Conservation (phyloP, 2,113 vertebrate species). For the Sceloporus tristichus region DNA sequence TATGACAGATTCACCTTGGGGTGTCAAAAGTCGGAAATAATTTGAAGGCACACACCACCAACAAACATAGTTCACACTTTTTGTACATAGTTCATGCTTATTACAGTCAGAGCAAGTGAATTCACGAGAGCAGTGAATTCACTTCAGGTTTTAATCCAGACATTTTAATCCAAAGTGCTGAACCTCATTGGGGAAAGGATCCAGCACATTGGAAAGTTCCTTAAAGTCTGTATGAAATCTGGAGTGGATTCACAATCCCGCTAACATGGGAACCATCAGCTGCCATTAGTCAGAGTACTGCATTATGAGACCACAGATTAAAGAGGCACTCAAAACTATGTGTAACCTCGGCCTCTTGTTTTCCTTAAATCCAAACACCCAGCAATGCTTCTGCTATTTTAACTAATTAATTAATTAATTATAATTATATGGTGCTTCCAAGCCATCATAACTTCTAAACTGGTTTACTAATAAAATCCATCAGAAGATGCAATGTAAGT, state of each 20-base stretch:
- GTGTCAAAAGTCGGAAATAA: no score
- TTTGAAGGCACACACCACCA: no score
- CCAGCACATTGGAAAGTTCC: no score
- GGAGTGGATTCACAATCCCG: no score
- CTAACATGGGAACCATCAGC: not conserved
- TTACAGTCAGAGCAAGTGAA: not conserved
- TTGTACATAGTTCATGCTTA: not conserved
- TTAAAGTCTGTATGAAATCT: no score
- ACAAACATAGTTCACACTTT: constrained; percentile 22
- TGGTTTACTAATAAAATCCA: no score
- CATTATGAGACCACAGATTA: not conserved
- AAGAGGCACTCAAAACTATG: not conserved
- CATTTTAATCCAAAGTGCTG: not conserved
- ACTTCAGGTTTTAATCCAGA: not conserved
- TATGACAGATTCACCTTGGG: no score
- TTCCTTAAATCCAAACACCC: not conserved
- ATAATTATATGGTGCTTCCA: no score
- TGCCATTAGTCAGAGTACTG: not conserved
- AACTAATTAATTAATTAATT: no score
- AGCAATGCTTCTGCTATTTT: not conserved
- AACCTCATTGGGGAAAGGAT: not conserved
- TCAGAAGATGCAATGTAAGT: no score
- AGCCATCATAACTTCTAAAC: no score
- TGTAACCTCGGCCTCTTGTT: not conserved
- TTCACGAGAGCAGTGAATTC: no score